phyloP scores from a whole-genome alignment of 2,888 invertebrate species.

The Altica lythri region DNA sequence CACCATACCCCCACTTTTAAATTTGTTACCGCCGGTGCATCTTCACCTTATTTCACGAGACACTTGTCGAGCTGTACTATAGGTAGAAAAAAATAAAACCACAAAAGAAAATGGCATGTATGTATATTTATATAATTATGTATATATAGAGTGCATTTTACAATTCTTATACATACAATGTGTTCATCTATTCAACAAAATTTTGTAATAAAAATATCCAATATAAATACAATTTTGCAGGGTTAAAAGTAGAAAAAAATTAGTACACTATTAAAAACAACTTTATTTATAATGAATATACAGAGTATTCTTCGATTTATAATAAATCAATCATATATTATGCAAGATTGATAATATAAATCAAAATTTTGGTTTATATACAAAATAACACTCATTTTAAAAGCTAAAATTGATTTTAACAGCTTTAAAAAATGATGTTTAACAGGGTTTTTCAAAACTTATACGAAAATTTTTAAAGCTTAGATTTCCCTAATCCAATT shows the following conservation, averaged over 20 bases:
- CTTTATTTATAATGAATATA: slow-evolving; percentile 23
- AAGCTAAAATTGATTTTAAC: too few relatives aligned
- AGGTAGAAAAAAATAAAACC: slow-evolving; percentile 38
- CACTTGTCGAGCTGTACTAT: too few relatives aligned
- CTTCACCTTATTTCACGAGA: too few relatives aligned
- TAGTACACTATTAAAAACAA: slow-evolving; percentile 25
- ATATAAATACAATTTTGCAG: slow-evolving; percentile 34
- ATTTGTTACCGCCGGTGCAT: too few relatives aligned
- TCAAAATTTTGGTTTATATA: too few relatives aligned
- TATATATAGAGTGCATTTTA: slow-evolving; percentile 56
- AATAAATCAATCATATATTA: neutral
- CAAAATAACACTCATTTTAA: too few relatives aligned
- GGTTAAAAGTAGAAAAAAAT: slow-evolving; percentile 31
- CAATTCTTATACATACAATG: slow-evolving; percentile 57
- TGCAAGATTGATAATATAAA: too few relatives aligned
- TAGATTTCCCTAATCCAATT: too few relatives aligned
- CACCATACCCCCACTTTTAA: too few relatives aligned
- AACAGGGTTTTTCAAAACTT: neutral
- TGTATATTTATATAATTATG: slow-evolving; percentile 54
- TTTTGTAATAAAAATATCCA: slow-evolving; percentile 38
- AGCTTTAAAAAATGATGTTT: too few relatives aligned
- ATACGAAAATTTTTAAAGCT: too few relatives aligned
- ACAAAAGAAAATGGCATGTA: slow-evolving; percentile 51
- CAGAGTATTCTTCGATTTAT: slow-evolving; percentile 8
- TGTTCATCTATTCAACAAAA: slow-evolving; percentile 51